Percentiles rank a stretch among this genome's conserved stretches.
Conservation (phyloP, 2,113 vertebrate genomes). For the Neogobius melanostomus region DNA sequence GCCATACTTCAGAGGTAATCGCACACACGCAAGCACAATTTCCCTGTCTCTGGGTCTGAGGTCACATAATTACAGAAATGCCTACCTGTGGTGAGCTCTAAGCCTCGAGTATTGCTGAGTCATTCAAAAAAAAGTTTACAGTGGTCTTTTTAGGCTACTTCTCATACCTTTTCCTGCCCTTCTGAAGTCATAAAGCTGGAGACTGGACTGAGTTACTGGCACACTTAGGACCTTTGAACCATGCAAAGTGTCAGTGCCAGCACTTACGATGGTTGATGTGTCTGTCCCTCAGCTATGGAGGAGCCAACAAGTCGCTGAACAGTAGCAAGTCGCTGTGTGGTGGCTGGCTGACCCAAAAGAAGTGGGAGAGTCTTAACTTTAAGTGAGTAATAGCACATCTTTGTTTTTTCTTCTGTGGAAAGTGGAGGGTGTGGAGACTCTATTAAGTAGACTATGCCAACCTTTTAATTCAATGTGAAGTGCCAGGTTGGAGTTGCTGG, state of each 20-base stretch:
- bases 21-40: slow-evolving; percentile 17
- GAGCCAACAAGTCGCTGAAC: slow-evolving; percentile 50
- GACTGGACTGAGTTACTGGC: slow-evolving; percentile 34
- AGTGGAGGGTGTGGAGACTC: slow-evolving; percentile 22
- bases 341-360: slow-evolving; percentile 59
- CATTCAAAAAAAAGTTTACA: slow-evolving; percentile 44
- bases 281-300: slow-evolving; percentile 63
- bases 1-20: slow-evolving; percentile 70
- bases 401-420: slow-evolving; percentile 24
- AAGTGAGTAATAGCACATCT: slow-evolving; percentile 71
- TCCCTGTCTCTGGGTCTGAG: slow-evolving; percentile 9
- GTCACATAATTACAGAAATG: slow-evolving; percentile 33
- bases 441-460: slow-evolving; percentile 39
- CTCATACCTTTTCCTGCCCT: slow-evolving; percentile 33
- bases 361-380: slow-evolving; percentile 73
- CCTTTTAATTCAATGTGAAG: slow-evolving; percentile 36
- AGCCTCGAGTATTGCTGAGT: slow-evolving; percentile 34
- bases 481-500: slow-evolving; percentile 30
- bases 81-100: slow-evolving; percentile 21
- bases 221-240: slow-evolving; percentile 25
- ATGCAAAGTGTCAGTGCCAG: slow-evolving; percentile 26
- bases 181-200: slow-evolving; percentile 17
- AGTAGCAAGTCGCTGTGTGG: slow-evolving; percentile 62
- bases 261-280: slow-evolving; percentile 31
- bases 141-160: slow-evolving; percentile 16